Evolutionary conservation across 2,888 invertebrate genomes (phyloP).

Genomic region (Apoda limacodes): DNA sequence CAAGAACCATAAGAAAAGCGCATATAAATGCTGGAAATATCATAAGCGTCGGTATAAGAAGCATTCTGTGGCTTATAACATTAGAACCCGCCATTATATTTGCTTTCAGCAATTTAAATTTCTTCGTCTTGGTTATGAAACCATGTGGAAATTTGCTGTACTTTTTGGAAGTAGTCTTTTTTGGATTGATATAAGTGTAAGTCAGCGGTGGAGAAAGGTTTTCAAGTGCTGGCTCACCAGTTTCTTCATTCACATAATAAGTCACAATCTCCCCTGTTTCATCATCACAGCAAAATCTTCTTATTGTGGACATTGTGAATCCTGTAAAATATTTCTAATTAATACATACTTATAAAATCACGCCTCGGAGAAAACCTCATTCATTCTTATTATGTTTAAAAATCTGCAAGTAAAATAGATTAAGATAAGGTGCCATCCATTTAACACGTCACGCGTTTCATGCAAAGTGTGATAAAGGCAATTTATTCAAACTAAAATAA

Average conservation of each 20-base stretch:
- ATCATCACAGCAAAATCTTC: constrained; percentile 44
- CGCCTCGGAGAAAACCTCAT: too few species aligned
- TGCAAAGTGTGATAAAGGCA: too few species aligned
- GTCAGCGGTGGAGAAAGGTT: constrained; percentile 19
- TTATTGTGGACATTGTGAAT: constrained; percentile 25
- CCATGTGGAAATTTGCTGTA: constrained; percentile 36
- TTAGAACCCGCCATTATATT: constrained; percentile 50
- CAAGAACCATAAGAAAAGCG: constrained; percentile 62
- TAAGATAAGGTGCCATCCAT: too few species aligned
- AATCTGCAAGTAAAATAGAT: too few species aligned
- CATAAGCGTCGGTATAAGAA: constrained; percentile 72
- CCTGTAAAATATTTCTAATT: too few species aligned
- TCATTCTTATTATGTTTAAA: too few species aligned
- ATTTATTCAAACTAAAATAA: too few species aligned
- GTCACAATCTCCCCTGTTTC: constrained; percentile 66
- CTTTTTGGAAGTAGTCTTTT: constrained; percentile 15
- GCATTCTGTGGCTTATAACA: constrained; percentile 54
- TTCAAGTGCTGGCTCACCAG: constrained; percentile 51
- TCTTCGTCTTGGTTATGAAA: constrained; percentile 37
- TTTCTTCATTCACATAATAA: constrained; percentile 56
- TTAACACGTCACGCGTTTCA: too few species aligned
- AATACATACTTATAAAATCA: too few species aligned
- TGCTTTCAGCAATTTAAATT: constrained; percentile 42
- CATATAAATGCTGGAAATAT: constrained; percentile 66
- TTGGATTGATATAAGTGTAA: constrained; percentile 2